Evolutionary conservation across 2,888 invertebrate genomes (phyloP).

Genomic region (Sinotaia quadrata): DNA sequence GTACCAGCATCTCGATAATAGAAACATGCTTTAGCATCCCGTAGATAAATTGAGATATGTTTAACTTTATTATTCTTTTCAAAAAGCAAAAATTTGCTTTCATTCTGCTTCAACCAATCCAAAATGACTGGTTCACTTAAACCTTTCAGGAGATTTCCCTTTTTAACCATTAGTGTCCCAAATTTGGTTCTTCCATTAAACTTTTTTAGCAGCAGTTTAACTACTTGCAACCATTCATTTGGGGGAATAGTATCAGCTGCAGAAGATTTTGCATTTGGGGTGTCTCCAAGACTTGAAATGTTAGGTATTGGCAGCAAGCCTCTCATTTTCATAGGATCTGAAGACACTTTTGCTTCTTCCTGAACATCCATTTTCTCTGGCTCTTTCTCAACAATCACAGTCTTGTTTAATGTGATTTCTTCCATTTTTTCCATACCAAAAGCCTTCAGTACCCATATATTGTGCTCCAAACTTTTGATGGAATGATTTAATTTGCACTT

Average conservation of each 20-base stretch:
- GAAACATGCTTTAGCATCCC: not conserved
- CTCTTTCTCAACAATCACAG: not conserved
- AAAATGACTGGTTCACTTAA: slow-evolving; percentile 5
- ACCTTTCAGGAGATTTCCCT: slow-evolving; percentile 1
- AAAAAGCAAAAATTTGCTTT: not conserved
- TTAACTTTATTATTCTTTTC: slow-evolving; percentile 6
- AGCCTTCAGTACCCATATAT: not conserved
- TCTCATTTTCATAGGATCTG: too few species aligned
- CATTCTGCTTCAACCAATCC: slow-evolving; percentile 5
- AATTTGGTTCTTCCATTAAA: slow-evolving; percentile 19
- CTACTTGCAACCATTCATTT: slow-evolving; percentile 14
- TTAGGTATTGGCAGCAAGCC: too few species aligned
- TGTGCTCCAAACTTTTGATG: not conserved
- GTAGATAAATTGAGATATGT: not conserved
- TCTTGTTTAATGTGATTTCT: not conserved
- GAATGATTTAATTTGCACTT: not conserved
- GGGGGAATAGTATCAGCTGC: too few species aligned
- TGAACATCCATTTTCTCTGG: not conserved
- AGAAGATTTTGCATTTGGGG: too few species aligned
- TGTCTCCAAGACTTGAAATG: too few species aligned
- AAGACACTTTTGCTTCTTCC: not conserved
- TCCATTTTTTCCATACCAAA: not conserved
- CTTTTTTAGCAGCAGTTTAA: slow-evolving; percentile 8
- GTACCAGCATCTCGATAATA: slow-evolving; percentile 8
- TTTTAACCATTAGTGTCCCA: slow-evolving; percentile 12